Conservation (phyloP, 2,797 vertebrate genomes). For the Selene dorsalis region DNA sequence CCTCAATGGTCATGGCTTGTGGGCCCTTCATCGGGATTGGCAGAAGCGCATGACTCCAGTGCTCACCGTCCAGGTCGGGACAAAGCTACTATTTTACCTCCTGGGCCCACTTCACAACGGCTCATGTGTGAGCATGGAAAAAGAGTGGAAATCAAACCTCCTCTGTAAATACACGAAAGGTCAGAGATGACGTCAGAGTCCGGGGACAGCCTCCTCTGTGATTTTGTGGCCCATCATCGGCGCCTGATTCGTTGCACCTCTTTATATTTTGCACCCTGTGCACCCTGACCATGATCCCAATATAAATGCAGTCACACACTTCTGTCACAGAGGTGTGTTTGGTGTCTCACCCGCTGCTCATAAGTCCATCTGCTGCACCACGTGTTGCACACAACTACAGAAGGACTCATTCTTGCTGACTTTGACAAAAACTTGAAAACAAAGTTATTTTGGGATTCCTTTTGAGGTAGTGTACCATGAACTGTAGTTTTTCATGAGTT, state of each 20-base stretch:
- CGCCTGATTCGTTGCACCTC: constrained; percentile 64
- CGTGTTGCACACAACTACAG: constrained; percentile 48
- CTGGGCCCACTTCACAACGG: constrained; percentile 70
- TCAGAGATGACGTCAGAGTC: constrained; percentile 79
- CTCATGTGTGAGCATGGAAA: constrained; percentile 81
- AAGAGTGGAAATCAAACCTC: constrained; percentile 81
- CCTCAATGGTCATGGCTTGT: constrained; percentile 67
- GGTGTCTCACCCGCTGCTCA: constrained; percentile 35
- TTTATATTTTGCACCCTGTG: constrained; percentile 74
- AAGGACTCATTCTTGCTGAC: constrained; percentile 65
- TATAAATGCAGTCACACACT: constrained; percentile 60
- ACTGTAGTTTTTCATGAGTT: constrained; percentile 38
- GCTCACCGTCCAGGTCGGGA: constrained; percentile 76
- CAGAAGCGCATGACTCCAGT: constrained; percentile 69
- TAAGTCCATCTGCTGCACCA: constrained; percentile 38
- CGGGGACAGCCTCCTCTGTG: constrained; percentile 61
- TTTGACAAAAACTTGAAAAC: constrained; percentile 59
- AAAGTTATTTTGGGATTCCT: constrained; percentile 59
- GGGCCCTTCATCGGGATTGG: constrained; percentile 75
- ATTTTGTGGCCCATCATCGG: constrained; percentile 68
- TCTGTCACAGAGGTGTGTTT: constrained; percentile 63
- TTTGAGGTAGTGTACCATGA: constrained; percentile 62
- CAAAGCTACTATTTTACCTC: constrained; percentile 84
- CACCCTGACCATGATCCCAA: constrained; percentile 70
- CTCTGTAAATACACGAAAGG: constrained; percentile 84